Evolutionary conservation across 2,888 invertebrate species (phyloP), one percentile per base, ranked within the genome.

Genomic region (Ptychoptera contaminata): DNA sequence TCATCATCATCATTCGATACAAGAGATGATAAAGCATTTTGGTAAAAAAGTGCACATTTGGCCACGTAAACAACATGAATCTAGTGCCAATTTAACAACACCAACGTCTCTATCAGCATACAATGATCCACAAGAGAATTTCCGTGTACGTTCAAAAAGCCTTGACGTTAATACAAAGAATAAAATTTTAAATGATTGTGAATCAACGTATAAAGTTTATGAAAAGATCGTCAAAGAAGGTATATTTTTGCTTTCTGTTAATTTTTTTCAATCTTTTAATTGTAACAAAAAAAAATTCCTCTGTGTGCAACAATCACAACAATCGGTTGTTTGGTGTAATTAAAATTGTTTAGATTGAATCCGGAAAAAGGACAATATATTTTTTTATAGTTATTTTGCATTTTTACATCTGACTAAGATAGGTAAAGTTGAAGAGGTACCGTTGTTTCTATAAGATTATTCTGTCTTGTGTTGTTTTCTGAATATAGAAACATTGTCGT

Each of bases 121-220:
- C 8, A 70, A 63, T 49, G 71, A 68, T 58, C 52, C 61, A 34
- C 61, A 67, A 42, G 77, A 77, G 35, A 80, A 79, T 54, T 86
- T 85, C 58, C 71, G 87, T 14, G 75, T 74, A 39, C 71, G 87
- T 40, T 85, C 85, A 37, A 84, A 84, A 58, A 85, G 85, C 41
- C 67, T 86, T 52, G 87, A 86, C 59, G 72, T 68, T 8, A 71
- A 71, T 44, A 63, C 72, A 42, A 50, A 58, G 16, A 56, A 54
- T 47, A 62, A 70, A 37, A 64, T 73, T 47, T 66, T 78, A n/a
- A 73, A 75, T 48, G 86, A 87, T 58, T 84, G 85, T 58, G 85
- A 80, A 43, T 74, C 83, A 8, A 86, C 85, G 6, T 87, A 87
- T 59, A 73, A 77, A 59, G 85, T 87, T 55, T 87, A 77, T 61